A percentile compares a stretch with the other conserved stretches of the same genome.
phyloP scores from a whole-genome alignment of 2,113 vertebrate species.

The Bujurquina vittata region DNA sequence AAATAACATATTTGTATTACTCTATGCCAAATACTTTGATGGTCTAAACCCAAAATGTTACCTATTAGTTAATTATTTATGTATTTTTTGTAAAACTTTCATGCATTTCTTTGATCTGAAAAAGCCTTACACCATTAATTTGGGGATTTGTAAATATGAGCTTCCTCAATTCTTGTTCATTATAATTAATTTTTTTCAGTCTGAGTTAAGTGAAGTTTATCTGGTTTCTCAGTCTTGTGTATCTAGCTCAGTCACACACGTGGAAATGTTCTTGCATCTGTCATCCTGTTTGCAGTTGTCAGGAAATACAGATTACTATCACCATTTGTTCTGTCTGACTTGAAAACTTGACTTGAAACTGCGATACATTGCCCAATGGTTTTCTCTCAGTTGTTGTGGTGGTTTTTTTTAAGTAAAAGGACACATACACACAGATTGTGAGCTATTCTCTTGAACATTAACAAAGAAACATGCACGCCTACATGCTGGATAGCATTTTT shows the following conservation, averaged over 20 bases:
- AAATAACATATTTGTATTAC: no score
- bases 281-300: background rate
- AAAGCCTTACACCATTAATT: no score
- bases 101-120: no score
- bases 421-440: no score
- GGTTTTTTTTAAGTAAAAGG: no score
- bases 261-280: background rate
- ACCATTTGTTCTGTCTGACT: background rate
- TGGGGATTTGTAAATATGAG: no score
- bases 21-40: no score
- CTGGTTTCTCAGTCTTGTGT: background rate
- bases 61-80: background rate
- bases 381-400: background rate
- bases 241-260: background rate
- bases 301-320: background rate
- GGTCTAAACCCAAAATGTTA: background rate
- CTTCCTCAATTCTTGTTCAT: background rate
- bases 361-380: background rate
- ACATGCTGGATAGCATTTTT: no score
- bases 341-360: background rate
- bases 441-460: no score
- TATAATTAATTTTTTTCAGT: no score
- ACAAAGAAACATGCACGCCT: background rate
- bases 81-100: background rate
- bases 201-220: background rate